phyloP scores from a whole-genome alignment of 2,113 vertebrate species.

The Protomyctophum bolini region DNA sequence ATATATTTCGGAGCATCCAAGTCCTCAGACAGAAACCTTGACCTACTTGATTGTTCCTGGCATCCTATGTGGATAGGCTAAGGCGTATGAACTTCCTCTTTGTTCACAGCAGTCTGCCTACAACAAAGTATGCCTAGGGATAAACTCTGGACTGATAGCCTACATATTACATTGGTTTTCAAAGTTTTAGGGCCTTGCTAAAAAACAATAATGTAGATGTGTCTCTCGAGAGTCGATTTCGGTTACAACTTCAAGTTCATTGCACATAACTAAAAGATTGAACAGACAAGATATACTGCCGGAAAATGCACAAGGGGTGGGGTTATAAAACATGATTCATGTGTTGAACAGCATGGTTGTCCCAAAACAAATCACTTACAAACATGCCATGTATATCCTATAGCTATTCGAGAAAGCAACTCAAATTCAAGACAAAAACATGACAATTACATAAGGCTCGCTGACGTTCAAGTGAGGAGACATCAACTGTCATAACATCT shows the following conservation, averaged over 20 bases:
- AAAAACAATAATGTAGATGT: conserved; percentile 38
- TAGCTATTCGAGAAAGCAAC: neutral
- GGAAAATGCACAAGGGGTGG: neutral
- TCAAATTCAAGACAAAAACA: conserved; percentile 19
- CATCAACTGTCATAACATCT: conserved; percentile 50
- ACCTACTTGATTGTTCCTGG: neutral
- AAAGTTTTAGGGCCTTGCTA: conserved; percentile 6
- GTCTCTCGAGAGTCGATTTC: conserved; percentile 6
- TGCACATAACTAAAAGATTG: conserved; percentile 49
- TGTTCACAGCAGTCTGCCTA: conserved; percentile 25
- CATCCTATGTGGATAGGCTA: conserved; percentile 25
- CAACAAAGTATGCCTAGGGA: conserved; percentile 2
- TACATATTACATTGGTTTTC: conserved; percentile 25
- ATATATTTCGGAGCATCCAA: too few species aligned
- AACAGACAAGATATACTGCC: conserved; percentile 7
- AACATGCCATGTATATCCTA: neutral
- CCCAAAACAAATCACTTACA: conserved; percentile 36
- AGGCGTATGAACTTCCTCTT: conserved; percentile 2
- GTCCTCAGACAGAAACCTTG: neutral
- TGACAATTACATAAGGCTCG: conserved; percentile 42
- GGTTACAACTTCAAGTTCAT: conserved; percentile 31
- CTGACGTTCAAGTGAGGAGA: conserved; percentile 28
- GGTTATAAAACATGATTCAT: conserved; percentile 51
- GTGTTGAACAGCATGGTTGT: conserved; percentile 4
- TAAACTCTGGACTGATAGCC: conserved; percentile 17